Conservation (phyloP, 2,797 vertebrate genomes). For the Carcharodon carcharias region DNA sequence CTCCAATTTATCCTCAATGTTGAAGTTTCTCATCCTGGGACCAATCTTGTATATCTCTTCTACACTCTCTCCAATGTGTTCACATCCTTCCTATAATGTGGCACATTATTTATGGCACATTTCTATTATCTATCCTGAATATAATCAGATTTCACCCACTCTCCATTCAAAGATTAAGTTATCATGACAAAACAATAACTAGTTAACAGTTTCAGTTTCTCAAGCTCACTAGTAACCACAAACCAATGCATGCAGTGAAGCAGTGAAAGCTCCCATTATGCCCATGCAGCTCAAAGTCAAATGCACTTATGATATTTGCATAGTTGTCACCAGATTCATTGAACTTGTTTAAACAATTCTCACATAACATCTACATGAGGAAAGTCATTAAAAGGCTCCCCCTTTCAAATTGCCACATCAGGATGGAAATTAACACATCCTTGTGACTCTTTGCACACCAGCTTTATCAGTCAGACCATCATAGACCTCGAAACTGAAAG, state of each 20-base stretch:
- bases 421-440: not conserved
- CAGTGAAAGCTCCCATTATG: not conserved
- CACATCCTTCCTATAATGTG: too few species aligned
- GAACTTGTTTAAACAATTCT: not conserved
- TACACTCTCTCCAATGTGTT: too few species aligned
- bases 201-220: not conserved
- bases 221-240: not conserved
- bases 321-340: not conserved
- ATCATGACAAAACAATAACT: too few species aligned
- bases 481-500: not conserved
- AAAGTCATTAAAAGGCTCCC: not conserved
- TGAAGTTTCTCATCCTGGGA: too few species aligned
- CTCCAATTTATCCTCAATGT: too few species aligned
- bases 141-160: not conserved
- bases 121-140: not conserved
- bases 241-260: not conserved
- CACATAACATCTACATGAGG: not conserved
- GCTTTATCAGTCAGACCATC: not conserved
- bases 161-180: not conserved
- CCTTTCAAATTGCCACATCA: not conserved
- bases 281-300: not conserved
- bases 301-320: not conserved
- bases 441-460: not conserved
- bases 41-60: too few species aligned
- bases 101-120: too few species aligned